Evolutionary conservation across 2,888 invertebrate genomes (phyloP), one percentile per base, ranked within the genome.

Genomic region (Melieria omissa): DNA sequence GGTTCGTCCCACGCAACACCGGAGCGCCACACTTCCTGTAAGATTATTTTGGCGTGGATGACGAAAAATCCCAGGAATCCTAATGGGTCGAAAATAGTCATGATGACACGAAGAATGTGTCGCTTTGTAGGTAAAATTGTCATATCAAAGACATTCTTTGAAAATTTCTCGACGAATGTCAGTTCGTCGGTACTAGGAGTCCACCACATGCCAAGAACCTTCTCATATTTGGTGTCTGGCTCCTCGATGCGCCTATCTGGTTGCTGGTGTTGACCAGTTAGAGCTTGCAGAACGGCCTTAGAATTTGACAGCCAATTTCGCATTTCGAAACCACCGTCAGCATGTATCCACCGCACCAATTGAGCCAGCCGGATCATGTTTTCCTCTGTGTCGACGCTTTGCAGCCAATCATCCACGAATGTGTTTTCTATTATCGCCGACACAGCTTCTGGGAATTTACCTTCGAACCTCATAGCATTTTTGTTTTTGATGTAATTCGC

Each of bases 271-370:
- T 14, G 7, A 6, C 46, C 41, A 3, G 65, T 63, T 12, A 74
- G 46, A 4, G 14, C 49, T 7, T 57, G 12, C 44, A 72, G 58
- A 16, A 73, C 58, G 7, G 8, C 12, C 4, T 29, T 58, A 0
- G 74, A 76, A 29, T 71, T 77, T 5, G 73, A 75, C 3, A 75
- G 57, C 63, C 68, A 76, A 12, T 73, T 72, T 8, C 72, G 42
- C 44, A 76, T 64, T 14, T 72, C 71, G 55, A 76, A 76, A 0
- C 76, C 73, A 7, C 60, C 76, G 9, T 70, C 52, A 0, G 9
- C 47, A n/a, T 76, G 63, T n/a, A 75, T 75, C 9, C 16, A 52
- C 8, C 29, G 65, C 0, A 75, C 76, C 5, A 49, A 52, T 12
- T n/a, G 8, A 46, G 52, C 42, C 0, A 74, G 14, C 16, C 63